Base-by-base conservation (phyloP, 2,888 invertebrate genomes). In the Tachina fera region DNA sequence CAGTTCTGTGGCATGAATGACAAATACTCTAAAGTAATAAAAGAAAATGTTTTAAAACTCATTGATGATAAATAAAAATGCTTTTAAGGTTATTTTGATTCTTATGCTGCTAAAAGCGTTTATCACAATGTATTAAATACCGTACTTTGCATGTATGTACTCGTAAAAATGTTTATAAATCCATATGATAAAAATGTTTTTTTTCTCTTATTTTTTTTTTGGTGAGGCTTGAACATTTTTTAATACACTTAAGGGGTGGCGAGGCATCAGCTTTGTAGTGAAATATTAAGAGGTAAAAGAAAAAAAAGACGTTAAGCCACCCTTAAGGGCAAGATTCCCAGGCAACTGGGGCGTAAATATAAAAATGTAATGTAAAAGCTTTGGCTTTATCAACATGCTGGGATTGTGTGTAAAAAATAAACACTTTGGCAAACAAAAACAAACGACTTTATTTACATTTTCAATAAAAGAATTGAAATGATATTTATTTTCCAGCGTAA, bases 401-500 rank as follows among this genome's bases (percentile, higher is more conserved):
- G 68, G 31, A 75, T 81, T 68, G 81, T 81, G 77, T 83, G 77
- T 77, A 67, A 78, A 78, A 83, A 72, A 78, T 39, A 78, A 83
- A 78, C 83, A 78, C 78, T 83, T 83, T 82, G 60, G 72, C 58
- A 81, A 74, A 74, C 51, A 74, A 65, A 43, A 80, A 63, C 87
- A 70, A 88, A 77, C 86, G 87, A 86, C 87, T 87, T 87, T 88
- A 87, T 89, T 89, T 89, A 88, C 87, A 87, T 88, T 87, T 83
- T 63, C 84, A 87, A 87, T 87, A 87, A 87, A 84, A 80, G 78
- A 45, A 79, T 71, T 71, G 78, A 86, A 77, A 74, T 81, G 84
- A 68, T 81, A 77, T 80, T 63, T 79, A 63, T 79, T 61, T 68
- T 63, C 49, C 39, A 16, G 45, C 39, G 70, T 70, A 8, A 47